phyloP scores from a whole-genome alignment of 2,797 vertebrate genomes.

The Sebastes umbrosus region DNA sequence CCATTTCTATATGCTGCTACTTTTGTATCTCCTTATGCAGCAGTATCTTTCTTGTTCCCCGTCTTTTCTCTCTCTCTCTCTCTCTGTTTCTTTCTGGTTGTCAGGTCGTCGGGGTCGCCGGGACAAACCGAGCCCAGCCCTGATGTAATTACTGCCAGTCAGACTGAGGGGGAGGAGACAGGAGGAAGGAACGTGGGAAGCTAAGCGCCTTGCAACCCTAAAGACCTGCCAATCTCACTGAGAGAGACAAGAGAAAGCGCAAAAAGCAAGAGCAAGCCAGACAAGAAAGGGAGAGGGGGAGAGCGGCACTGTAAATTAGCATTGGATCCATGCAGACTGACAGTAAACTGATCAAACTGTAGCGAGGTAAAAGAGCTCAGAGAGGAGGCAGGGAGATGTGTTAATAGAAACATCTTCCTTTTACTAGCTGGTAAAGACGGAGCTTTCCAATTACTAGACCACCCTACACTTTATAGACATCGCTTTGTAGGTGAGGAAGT shows the following conservation, averaged over 20 bases:
- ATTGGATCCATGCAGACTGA: constrained; percentile 38
- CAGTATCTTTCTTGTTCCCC: constrained; percentile 21
- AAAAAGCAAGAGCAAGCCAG: constrained; percentile 23
- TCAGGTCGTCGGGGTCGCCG: constrained; percentile 53
- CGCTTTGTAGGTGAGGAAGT: constrained; percentile 31
- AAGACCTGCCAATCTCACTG: constrained; percentile 68
- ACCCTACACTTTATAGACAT: constrained; percentile 14
- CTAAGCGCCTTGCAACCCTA: constrained; percentile 60
- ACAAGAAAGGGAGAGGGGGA: constrained; percentile 14
- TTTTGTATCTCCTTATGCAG: constrained; percentile 36
- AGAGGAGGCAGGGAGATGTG: not conserved
- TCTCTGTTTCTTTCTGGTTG: constrained; percentile 35
- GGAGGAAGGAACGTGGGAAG: constrained; percentile 59
- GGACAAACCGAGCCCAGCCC: constrained; percentile 56
- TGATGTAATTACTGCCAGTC: constrained; percentile 79
- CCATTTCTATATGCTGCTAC: constrained; percentile 24
- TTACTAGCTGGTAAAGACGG: constrained; percentile 43
- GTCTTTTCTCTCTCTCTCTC: not conserved
- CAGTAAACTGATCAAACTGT: constrained; percentile 38
- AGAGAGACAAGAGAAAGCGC: constrained; percentile 45
- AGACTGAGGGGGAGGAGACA: constrained; percentile 61
- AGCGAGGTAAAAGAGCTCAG: constrained; percentile 25
- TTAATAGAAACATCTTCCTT: constrained; percentile 53
- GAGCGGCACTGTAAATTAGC: constrained; percentile 46
- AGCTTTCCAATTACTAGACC: constrained; percentile 31